Base-by-base conservation (phyloP, 2,113 vertebrate genomes). In the Tachysurus vachellii region DNA sequence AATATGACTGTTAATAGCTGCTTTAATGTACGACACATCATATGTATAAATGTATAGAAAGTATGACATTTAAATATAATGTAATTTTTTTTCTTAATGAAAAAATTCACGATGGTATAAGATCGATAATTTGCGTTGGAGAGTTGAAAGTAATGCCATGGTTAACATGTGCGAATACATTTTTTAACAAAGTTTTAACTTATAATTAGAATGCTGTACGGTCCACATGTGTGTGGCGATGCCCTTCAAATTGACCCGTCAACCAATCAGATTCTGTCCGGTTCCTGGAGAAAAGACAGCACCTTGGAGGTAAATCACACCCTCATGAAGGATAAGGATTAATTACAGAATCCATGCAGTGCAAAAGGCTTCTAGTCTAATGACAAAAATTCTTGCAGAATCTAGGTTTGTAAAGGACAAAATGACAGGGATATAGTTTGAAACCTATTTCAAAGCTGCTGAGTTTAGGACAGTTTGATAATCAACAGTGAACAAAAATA, bases 171-270 rank as follows among this genome's bases (percentile, higher is more conserved):
- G 62, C 26, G 3, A n/a, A 61, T 8, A 62, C 1, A 0, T 5
- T 44, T 13, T 77, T 76, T 13, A 50, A 50, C 47, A 50, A 50
- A 50, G 11, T 26, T 50, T 76, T 13, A 50, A n/a, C 23, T 50
- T 53, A 5, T 53, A 17, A 1, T 44, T 71, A 94, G 93, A 88
- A 91, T 86, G 87, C 44, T 94, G 5, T 92, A 85, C 3, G 94
- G 94, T 11, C 93, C 94, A 47, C 93, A 94, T 59, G 82, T 94
- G 42, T 94, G 94, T 64, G 94, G 94, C 0, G 93, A 94, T 2
- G 88, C 93, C 3, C 83, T 94, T 23, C 88, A 93, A 5, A 91
- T 94, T 44, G 91, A 94, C 70, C 88, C 93, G 2, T 73, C 75
- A 3, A 77, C 86, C 21, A 86, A 89, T 73, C 89, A 93, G 73